Evolutionary conservation across 2,888 invertebrate species (phyloP).

Genomic region (Xylocampa areola): DNA sequence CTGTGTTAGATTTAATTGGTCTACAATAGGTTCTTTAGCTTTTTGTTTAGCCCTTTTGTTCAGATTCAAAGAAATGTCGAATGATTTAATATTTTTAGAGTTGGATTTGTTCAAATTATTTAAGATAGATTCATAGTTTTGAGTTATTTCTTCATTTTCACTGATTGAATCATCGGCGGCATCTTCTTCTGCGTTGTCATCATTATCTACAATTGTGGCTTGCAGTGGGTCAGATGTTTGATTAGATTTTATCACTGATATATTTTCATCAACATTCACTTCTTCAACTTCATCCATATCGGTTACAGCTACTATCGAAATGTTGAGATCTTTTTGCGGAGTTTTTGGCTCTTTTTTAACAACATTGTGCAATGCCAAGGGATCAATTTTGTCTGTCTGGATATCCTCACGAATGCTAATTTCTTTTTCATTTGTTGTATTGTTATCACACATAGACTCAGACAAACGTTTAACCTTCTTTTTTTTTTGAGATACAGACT

Average conservation of each 20-base stretch:
- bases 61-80: constrained; percentile 75
- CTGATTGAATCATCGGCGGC: constrained; percentile 66
- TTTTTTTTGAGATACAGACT: constrained; percentile 57
- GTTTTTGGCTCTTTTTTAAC: constrained; percentile 79
- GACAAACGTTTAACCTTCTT: constrained; percentile 66
- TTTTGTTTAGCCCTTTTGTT: constrained; percentile 71
- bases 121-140: constrained; percentile 80
- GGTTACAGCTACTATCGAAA: constrained; percentile 65
- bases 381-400: constrained; percentile 67
- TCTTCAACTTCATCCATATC: constrained; percentile 74
- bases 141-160: constrained; percentile 78
- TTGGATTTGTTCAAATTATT: constrained; percentile 69
- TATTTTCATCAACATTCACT: constrained; percentile 68
- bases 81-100: constrained; percentile 64
- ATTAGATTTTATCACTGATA: constrained; percentile 65
- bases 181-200: constrained; percentile 56
- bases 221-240: constrained; percentile 76
- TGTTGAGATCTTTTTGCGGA: constrained; percentile 70
- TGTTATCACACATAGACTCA: constrained; percentile 67
- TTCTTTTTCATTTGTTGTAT: constrained; percentile 75
- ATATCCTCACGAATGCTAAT: constrained; percentile 70
- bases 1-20: constrained; percentile 80
- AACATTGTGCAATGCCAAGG: constrained; percentile 62
- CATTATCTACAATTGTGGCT: constrained; percentile 52
- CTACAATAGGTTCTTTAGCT: constrained; percentile 70